Base-by-base conservation (phyloP, 2,888 invertebrate species). In the Rhimphoctona megacephalus region DNA sequence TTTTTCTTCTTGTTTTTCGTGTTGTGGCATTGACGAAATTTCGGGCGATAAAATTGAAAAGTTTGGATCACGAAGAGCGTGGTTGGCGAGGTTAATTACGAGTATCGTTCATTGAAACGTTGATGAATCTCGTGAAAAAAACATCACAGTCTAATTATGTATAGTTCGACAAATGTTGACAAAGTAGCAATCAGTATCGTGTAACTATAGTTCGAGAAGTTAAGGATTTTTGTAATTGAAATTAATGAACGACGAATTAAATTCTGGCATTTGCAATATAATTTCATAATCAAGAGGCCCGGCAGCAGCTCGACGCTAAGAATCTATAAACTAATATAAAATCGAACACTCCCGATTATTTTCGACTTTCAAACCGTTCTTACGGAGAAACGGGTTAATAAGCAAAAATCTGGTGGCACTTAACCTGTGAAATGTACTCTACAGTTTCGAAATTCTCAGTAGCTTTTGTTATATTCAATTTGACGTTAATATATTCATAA, bases 401-500 rank as follows among this genome's bases (percentile, higher is more conserved):
- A 39, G 39, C 9, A 7, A 7, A 39, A 39, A 39, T 39, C 39
- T 39, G 39, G 39, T 36, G 36, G 36, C 36, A 7, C 36, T 9
- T 7, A 39, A 9, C 9, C 39, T 9, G 9, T 39, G 8, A 9
- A 39, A 39, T 7, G 39, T 14, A 14, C 1, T 43, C 43, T 14
- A 49, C 17, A 49, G 11, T 19, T 14, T 1, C 33, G 25, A 54
- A 17, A n/a, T 46, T 64, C 1, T 25, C 30, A 46, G 9, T 30
- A 25, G 14, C 49, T 43, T 33, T 64, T 8, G 25, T 33, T n/a
- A n/a, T 22, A n/a, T 52, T 14, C 19, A n/a, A 67, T 67, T 52
- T 22, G 17, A 67, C 39, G 7, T 14, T 3, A n/a, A 69, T 69
- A 54, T 64, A 82, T 80, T 82, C 79, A 70, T 69, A 52, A 69